phyloP scores from a whole-genome alignment of 2,888 invertebrate species.

The Drosophila percnosoma region DNA sequence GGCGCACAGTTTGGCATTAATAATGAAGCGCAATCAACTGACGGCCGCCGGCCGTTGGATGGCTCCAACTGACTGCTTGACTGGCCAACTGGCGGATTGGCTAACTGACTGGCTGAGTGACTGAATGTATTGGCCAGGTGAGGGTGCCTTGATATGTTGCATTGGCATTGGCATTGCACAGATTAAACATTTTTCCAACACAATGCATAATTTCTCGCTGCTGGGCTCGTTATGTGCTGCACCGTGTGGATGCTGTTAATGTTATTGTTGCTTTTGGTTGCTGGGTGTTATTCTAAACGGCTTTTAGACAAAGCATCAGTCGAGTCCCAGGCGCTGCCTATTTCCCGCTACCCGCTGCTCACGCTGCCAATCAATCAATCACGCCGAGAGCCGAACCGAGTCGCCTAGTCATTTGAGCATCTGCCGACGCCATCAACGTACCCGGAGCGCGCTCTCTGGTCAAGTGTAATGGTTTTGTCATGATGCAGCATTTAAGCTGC shows the following conservation, averaged over 20 bases:
- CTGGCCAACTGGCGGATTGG: conserved; percentile 31
- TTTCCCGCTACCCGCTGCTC: conserved; percentile 60
- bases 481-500: conserved; percentile 83
- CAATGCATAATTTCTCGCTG: conserved; percentile 76
- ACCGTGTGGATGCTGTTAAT: conserved; percentile 22
- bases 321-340: conserved; percentile 20
- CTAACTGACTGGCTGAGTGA: conserved; percentile 25
- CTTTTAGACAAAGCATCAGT: conserved; percentile 77
- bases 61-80: conserved; percentile 44
- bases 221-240: conserved; percentile 64
- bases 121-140: conserved; percentile 38
- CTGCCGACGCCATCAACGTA: conserved; percentile 68
- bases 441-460: conserved; percentile 56
- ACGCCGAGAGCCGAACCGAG: conserved; percentile 54
- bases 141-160: conserved; percentile 58
- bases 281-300: conserved; percentile 78
- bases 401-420: conserved; percentile 79
- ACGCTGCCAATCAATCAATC: conserved; percentile 84
- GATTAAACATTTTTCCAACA: conserved; percentile 70
- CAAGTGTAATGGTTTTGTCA: conserved; percentile 83
- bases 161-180: conserved; percentile 62
- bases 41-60: conserved; percentile 63
- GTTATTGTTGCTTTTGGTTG: conserved; percentile 32
- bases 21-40: conserved; percentile 82
- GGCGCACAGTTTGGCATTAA: conserved; percentile 82